Evolutionary conservation across 2,888 invertebrate genomes (phyloP), one percentile per base, ranked within the genome.

Genomic region (Abscondita cerata): DNA sequence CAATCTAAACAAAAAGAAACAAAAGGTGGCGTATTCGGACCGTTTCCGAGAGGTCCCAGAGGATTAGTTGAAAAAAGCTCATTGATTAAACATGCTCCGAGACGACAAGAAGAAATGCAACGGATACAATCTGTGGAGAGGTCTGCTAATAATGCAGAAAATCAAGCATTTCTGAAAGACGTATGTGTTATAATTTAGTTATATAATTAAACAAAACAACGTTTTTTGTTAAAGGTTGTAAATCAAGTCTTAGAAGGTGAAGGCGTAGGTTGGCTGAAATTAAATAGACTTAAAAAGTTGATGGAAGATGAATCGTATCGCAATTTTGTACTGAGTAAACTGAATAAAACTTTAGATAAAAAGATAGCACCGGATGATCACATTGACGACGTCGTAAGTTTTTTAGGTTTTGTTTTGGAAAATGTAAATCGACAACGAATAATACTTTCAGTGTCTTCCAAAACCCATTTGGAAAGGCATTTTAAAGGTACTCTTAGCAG

Each of bases 251-350:
- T 95, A 56, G 91, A 92, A 65, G 97, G 97, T 2, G 95, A 96
- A 81, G 96, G 96, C 0, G 93, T 99, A 0, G 96, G 98, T 13
- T 98, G 98, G 96, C 84, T 99, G 48, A 96, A 98, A 78, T 83
- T 96, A 13, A 95, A 93, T 76, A 87, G 96, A 18, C 84, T 98
- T 51, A 94, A 93, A 77, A 97, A 96, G 76, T 83, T 99, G 20
- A 96, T 99, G 95, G 98, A 99, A 79, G 98, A 99, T 80, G 99
- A 99, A 81, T 97, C 95, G 47, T 96, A 98, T 80, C 86, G 99
- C 33, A 97, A 96, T 78, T 89, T 99, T 82, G 94, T 98, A 36
- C 89, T 99, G 48, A 94, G 94, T 69, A 95, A 97, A 77, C 84
- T 99, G 2, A 99, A 99, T 80, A 90, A 92, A 73, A 96, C 96